A percentile compares a stretch with the other conserved stretches of the same genome.
Conservation (phyloP, 2,113 vertebrate genomes). For the Oxyura jamaicensis region DNA sequence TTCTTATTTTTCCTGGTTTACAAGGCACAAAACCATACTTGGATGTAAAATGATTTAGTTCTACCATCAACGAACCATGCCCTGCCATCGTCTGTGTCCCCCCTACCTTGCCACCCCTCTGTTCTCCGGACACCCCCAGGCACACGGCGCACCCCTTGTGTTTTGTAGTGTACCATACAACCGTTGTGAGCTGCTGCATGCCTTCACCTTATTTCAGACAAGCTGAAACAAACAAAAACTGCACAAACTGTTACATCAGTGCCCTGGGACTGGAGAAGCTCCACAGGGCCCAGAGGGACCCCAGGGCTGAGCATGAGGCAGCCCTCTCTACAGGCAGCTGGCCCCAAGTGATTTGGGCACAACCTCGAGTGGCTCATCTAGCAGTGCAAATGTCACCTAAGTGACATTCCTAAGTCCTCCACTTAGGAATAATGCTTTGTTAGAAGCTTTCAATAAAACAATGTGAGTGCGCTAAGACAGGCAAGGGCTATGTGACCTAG, state of each 20-base stretch:
- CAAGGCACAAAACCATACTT: background rate
- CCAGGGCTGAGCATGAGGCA: background rate
- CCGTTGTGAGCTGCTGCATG: no score
- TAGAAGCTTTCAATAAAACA: background rate
- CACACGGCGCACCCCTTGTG: fast-evolving
- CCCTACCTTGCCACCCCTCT: no score
- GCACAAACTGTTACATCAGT: background rate
- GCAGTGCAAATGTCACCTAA: background rate
- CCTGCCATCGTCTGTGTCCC: fast-evolving
- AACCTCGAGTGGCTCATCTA: background rate
- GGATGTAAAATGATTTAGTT: background rate
- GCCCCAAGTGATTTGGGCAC: background rate
- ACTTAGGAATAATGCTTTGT: background rate
- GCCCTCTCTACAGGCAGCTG: background rate
- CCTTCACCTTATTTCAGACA: background rate
- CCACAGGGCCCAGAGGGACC: background rate
- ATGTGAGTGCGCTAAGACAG: background rate
- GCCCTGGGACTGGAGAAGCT: background rate
- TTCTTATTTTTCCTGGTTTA: background rate
- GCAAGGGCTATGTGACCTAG: background rate
- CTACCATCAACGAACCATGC: background rate
- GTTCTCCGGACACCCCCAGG: no score
- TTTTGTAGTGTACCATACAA: fast-evolving
- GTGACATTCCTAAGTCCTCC: background rate
- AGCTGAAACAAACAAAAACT: background rate